Evolutionary conservation across 2,113 vertebrate genomes (phyloP).

Genomic region (Plecturocebus donacophilus): DNA sequence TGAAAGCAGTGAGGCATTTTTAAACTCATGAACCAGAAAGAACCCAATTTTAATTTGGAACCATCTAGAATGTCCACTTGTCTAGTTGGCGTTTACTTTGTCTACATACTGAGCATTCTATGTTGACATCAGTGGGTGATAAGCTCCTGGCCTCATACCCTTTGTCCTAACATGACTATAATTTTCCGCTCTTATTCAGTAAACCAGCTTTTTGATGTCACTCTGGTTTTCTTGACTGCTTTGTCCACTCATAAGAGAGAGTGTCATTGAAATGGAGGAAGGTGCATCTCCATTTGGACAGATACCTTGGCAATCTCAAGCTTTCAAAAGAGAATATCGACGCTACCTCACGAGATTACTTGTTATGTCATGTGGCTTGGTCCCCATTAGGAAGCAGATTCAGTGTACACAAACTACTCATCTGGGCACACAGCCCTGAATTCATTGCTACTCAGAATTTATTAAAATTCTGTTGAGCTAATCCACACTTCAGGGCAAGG

Average conservation of each 20-base stretch:
- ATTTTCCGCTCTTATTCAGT: neutral
- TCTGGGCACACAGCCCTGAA: neutral
- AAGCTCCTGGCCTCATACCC: too few species aligned
- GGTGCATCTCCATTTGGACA: neutral
- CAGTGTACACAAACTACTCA: accelerated
- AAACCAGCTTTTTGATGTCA: neutral
- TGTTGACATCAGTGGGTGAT: neutral
- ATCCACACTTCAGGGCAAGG: neutral
- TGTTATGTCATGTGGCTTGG: accelerated
- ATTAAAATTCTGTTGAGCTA: neutral
- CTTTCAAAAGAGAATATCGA: neutral
- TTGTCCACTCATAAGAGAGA: too few species aligned
- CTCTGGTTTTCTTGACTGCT: neutral
- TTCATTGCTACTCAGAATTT: neutral
- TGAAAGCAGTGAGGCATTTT: neutral
- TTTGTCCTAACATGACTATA: neutral
- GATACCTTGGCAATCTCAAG: neutral
- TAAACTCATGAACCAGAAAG: neutral
- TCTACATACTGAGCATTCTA: neutral
- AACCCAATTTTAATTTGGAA: neutral
- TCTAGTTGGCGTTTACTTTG: neutral
- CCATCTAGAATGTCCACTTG: neutral
- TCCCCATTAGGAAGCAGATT: neutral
- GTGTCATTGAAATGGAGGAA: neutral
- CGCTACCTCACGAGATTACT: neutral